phyloP scores from a whole-genome alignment of 1,140 invertebrate species.

The Augochlora pura region DNA sequence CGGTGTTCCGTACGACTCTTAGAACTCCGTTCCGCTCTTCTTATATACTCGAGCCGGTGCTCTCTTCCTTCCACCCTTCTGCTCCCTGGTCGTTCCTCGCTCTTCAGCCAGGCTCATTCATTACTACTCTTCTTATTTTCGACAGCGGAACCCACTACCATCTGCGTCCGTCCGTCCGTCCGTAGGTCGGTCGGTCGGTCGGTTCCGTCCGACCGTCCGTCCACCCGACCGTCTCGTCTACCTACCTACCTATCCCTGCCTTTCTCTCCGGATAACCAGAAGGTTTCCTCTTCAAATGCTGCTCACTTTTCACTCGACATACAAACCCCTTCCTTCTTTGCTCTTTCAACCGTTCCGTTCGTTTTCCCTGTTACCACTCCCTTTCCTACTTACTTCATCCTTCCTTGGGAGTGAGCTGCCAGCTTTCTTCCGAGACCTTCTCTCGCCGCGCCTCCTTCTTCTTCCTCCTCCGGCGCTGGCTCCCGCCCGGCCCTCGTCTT shows the following conservation, averaged over 20 bases:
- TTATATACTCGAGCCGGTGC: slow-evolving; percentile 18
- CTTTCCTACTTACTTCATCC: slow-evolving; percentile 18
- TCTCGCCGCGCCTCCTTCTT: background rate
- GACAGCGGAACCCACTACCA: slow-evolving; percentile 54
- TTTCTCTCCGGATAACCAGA: slow-evolving; percentile 52
- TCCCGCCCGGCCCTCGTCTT: slow-evolving; percentile 12
- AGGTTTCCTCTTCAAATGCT: slow-evolving; percentile 59
- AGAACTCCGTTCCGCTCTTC: slow-evolving; percentile 39
- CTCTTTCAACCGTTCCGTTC: slow-evolving; percentile 48
- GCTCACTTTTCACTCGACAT: slow-evolving; percentile 60
- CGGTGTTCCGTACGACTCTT: slow-evolving; percentile 48
- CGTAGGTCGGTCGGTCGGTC: background rate
- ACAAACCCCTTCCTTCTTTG: slow-evolving; percentile 28
- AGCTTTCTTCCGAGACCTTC: slow-evolving; percentile 30
- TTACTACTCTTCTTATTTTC: slow-evolving; percentile 70
- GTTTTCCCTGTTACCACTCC: slow-evolving; percentile 41
- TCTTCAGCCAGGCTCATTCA: slow-evolving; percentile 62
- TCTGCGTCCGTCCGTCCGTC: slow-evolving; percentile 11
- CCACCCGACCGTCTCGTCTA: slow-evolving; percentile 14
- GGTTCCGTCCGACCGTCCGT: background rate
- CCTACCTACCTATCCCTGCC: slow-evolving; percentile 30
- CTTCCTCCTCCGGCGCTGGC: background rate
- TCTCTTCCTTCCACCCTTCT: slow-evolving; percentile 2
- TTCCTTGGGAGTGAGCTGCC: background rate
- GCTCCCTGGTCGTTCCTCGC: slow-evolving; percentile 18